These are phyloP conservation scores for Aegithalos caudatus DNA, from an alignment of 2,113 vertebrate genomes.

Conservation along the genomic window DNA sequence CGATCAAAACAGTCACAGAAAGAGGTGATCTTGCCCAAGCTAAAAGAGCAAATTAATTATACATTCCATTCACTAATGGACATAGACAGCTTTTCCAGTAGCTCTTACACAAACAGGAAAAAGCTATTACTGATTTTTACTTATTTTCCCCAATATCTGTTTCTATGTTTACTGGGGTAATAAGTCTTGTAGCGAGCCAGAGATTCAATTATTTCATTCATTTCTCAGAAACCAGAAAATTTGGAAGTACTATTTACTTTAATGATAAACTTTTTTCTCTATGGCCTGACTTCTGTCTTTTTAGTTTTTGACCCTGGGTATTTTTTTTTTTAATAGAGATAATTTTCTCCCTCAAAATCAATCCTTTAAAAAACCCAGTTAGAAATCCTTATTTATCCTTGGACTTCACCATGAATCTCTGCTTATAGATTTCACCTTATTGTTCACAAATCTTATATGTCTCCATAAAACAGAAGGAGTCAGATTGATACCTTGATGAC, in stretches of 20 bases:
- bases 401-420: not conserved
- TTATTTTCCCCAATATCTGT: not conserved
- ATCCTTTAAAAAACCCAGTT: not conserved
- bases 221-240: not conserved
- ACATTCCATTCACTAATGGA: not conserved
- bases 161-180: not conserved
- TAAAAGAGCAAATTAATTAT: conserved; percentile 12
- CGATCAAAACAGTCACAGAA: not conserved
- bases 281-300: not conserved
- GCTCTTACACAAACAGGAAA: not conserved
- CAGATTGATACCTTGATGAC: not conserved
- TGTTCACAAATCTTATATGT: not conserved
- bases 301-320: not conserved
- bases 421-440: not conserved
- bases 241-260: not conserved
- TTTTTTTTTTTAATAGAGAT: not conserved
- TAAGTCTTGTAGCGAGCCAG: not conserved
- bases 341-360: not conserved
- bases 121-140: not conserved
- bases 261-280: not conserved
- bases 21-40: not conserved
- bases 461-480: not conserved
- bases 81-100: not conserved
- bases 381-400: not conserved
- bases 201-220: not conserved